Conservation (phyloP, 2,888 invertebrate species). For the Nysson spinosus region DNA sequence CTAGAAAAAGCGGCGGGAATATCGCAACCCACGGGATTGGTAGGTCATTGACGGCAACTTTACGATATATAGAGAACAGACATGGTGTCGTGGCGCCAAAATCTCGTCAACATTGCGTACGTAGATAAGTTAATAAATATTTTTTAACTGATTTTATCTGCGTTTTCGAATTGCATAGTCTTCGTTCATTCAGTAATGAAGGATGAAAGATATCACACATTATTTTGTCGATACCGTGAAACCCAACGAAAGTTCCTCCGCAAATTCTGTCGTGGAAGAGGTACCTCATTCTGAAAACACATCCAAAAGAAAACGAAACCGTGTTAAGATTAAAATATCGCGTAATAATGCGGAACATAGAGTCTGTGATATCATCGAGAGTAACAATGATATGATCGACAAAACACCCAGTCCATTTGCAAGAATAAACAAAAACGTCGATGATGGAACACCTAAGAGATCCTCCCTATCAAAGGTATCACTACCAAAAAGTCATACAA, state of each 20-base stretch:
- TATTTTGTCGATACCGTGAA: conserved; percentile 64
- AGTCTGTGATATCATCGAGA: conserved; percentile 62
- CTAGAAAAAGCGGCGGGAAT: too few relatives aligned
- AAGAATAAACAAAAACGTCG: conserved; percentile 5
- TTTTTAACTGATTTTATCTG: background rate
- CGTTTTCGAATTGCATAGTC: background rate
- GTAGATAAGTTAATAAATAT: background rate
- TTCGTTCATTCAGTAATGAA: conserved; percentile 21
- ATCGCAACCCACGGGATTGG: too few relatives aligned
- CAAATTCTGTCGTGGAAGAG: conserved; percentile 33
- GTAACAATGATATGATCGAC: conserved; percentile 58
- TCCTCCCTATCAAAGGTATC: background rate
- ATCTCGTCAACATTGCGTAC: conserved; percentile 9
- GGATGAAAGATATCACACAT: conserved; percentile 69
- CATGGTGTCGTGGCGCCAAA: conserved; percentile 48
- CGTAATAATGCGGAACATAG: conserved; percentile 35
- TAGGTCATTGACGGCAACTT: too few relatives aligned
- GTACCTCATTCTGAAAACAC: conserved; percentile 3
- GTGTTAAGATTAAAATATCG: conserved; percentile 65
- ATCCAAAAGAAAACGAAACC: conserved; percentile 52
- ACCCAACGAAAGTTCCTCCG: conserved; percentile 26
- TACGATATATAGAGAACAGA: too few relatives aligned
- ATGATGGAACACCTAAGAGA: conserved; percentile 42
- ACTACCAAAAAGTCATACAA: background rate
- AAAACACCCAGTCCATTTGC: conserved; percentile 63